These are phyloP conservation scores for Cochlearius cochlearius DNA, from an alignment of 2,113 vertebrate species.

Conservation along the genomic window DNA sequence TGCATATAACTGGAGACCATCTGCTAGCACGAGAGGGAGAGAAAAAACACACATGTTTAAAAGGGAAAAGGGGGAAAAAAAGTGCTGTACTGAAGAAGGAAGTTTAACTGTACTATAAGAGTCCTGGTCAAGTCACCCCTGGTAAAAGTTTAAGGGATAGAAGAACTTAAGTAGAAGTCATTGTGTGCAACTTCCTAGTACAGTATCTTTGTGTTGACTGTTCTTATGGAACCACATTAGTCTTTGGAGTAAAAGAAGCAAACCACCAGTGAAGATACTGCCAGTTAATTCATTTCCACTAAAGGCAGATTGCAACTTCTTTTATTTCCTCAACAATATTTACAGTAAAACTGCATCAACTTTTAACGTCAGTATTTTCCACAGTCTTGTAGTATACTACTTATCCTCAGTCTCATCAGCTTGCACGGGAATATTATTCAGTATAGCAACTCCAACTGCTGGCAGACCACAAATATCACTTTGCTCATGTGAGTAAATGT, in stretches of 20 bases:
- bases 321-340: not conserved
- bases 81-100: constrained; percentile 11
- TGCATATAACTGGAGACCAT: constrained; percentile 69
- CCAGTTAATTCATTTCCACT: not conserved
- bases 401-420: not conserved
- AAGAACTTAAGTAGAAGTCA: not conserved
- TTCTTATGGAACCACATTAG: not conserved
- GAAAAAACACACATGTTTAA: not conserved
- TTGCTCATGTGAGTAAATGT: not conserved
- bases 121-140: not conserved
- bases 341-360: not conserved
- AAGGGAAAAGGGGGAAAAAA: constrained; percentile 20
- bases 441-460: not conserved
- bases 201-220: not conserved
- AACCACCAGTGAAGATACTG: not conserved
- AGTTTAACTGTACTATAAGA: not conserved
- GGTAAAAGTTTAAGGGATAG: constrained; percentile 11
- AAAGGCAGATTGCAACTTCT: not conserved
- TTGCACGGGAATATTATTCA: not conserved
- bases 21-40: constrained; percentile 59
- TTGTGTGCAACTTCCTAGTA: constrained; percentile 12
- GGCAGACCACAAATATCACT: not conserved
- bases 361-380: not conserved
- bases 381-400: not conserved
- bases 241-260: not conserved